Evolutionary conservation across 2,797 vertebrate species (phyloP).

Genomic region (Antennarius maculatus): DNA sequence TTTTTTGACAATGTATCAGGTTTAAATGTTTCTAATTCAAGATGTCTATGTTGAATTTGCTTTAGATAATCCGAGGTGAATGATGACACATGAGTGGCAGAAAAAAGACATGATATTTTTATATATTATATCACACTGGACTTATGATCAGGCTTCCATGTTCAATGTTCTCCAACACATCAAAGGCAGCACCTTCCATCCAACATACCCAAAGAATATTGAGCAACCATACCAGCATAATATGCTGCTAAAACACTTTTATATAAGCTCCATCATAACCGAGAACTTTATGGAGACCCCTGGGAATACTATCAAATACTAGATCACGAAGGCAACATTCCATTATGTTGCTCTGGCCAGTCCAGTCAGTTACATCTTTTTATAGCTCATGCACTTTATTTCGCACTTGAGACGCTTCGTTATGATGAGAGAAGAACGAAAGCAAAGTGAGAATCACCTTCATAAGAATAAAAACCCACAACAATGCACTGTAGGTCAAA

Average conservation of each 20-base stretch:
- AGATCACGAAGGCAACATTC: slow-evolving; percentile 28
- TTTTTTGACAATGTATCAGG: too few species aligned
- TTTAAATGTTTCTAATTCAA: too few species aligned
- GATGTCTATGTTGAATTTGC: too few species aligned
- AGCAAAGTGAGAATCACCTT: slow-evolving; percentile 11
- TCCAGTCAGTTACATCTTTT: slow-evolving; percentile 56
- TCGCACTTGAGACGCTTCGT: slow-evolving; percentile 31
- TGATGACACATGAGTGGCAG: too few species aligned
- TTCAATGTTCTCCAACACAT: too few species aligned
- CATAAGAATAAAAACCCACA: neutral
- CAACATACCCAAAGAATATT: too few species aligned
- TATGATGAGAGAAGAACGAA: slow-evolving; percentile 8
- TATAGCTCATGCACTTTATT: slow-evolving; percentile 49
- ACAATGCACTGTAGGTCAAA: slow-evolving; percentile 6
- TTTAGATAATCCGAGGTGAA: too few species aligned
- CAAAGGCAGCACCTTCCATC: too few species aligned
- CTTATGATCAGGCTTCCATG: too few species aligned
- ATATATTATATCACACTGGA: too few species aligned
- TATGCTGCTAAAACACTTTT: slow-evolving; percentile 3
- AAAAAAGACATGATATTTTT: too few species aligned
- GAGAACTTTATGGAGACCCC: slow-evolving; percentile 9
- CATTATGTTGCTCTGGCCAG: slow-evolving; percentile 19
- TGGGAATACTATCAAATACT: slow-evolving; percentile 14
- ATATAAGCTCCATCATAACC: neutral
- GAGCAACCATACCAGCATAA: neutral